phyloP scores from a whole-genome alignment of 2,113 vertebrate species.

The Calyptommatus sinebrachiatus region DNA sequence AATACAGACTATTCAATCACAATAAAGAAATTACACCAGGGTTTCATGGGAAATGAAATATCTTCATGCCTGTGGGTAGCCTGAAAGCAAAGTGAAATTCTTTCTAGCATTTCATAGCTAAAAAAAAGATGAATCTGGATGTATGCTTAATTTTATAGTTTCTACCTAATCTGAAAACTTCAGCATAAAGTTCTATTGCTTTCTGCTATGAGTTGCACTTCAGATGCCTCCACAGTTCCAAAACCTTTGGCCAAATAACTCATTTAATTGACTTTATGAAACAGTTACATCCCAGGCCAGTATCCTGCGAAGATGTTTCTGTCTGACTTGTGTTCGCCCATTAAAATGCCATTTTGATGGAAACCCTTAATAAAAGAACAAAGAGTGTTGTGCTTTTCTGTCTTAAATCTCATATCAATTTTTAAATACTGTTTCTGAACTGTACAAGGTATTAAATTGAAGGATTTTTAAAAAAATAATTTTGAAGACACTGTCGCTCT shows the following conservation, averaged over 20 bases:
- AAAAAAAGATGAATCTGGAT: no score
- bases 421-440: background rate
- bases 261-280: background rate
- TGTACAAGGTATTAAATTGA: background rate
- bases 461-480: background rate
- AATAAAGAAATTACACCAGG: no score
- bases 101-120: no score
- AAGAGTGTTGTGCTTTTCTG: background rate
- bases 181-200: background rate
- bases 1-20: no score
- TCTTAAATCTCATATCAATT: conserved; percentile 3
- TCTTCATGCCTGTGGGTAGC: no score
- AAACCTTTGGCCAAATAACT: background rate
- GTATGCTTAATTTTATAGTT: background rate
- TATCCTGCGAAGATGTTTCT: background rate
- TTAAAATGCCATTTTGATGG: conserved; percentile 26
- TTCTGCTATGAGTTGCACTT: background rate
- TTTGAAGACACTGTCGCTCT: background rate
- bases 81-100: no score
- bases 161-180: background rate
- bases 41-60: no score
- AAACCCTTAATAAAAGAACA: conserved; percentile 11
- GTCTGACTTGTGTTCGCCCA: background rate
- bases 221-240: background rate
- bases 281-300: background rate